Evolutionary conservation across 2,888 invertebrate species (phyloP).

Genomic region (Dicycla oo): DNA sequence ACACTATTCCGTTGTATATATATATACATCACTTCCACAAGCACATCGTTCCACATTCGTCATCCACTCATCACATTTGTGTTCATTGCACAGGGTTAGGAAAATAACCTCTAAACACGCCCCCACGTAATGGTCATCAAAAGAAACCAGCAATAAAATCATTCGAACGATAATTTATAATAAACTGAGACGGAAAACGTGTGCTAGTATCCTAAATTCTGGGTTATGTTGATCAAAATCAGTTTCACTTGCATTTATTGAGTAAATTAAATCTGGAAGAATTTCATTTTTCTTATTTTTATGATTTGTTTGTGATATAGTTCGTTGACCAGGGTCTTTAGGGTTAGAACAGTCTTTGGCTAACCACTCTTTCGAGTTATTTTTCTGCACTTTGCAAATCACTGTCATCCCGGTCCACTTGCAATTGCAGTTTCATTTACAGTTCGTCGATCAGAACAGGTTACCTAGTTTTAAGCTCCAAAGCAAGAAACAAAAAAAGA

Average conservation of each 20-base stretch:
- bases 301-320: conserved; percentile 13
- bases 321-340: conserved; percentile 17
- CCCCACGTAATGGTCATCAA: conserved; percentile 68
- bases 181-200: conserved; percentile 42
- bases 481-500: not conserved
- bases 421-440: not conserved
- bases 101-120: conserved; percentile 66
- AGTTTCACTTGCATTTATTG: conserved; percentile 38
- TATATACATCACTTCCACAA: conserved; percentile 36
- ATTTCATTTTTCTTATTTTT: conserved; percentile 6
- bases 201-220: conserved; percentile 40
- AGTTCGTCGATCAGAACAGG: not conserved
- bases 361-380: not conserved
- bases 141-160: conserved; percentile 64
- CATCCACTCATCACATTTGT: conserved; percentile 71
- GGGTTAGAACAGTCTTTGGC: not conserved
- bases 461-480: not conserved
- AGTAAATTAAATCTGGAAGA: conserved; percentile 15
- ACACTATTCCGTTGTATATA: conserved; percentile 63
- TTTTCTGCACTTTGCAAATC: not conserved
- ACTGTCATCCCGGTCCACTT: not conserved
- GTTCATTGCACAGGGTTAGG: conserved; percentile 85
- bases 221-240: conserved; percentile 44
- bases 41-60: conserved; percentile 71
- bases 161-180: conserved; percentile 49